Conservation (phyloP, 1,140 invertebrate genomes). For the Drosophila setifemur region DNA sequence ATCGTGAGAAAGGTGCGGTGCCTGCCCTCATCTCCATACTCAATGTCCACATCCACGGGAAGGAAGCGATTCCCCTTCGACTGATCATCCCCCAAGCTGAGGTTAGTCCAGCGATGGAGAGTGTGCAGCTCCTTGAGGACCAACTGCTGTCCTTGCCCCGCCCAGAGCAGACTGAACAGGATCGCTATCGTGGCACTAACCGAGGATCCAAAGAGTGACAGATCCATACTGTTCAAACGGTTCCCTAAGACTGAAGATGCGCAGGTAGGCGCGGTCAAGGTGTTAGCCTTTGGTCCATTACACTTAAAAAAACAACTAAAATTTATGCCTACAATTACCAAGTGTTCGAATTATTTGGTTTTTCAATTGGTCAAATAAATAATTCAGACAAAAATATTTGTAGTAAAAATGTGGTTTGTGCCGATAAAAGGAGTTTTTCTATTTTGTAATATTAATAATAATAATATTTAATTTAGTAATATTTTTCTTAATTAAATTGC, state of each 20-base stretch:
- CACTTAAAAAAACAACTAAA: constrained; percentile 32
- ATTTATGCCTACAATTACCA: background rate
- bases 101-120: constrained; percentile 84
- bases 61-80: constrained; percentile 87
- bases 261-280: constrained; percentile 28
- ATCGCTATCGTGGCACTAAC: constrained; percentile 20
- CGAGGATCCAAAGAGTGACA: constrained; percentile 10
- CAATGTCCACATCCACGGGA: constrained; percentile 89
- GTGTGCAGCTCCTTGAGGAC: constrained; percentile 60
- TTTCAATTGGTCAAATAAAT: too few species aligned
- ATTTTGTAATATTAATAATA: too few species aligned
- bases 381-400: too few species aligned
- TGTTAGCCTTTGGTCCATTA: constrained; percentile 10
- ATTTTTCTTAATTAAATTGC: background rate
- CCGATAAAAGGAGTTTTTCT: too few species aligned
- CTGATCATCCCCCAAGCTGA: constrained; percentile 83
- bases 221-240: constrained; percentile 49
- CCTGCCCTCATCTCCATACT: constrained; percentile 83
- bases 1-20: constrained; percentile 87
- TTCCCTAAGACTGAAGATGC: constrained; percentile 48
- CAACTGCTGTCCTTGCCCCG: constrained; percentile 31
- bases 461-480: background rate
- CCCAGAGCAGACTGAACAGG: constrained; percentile 11
- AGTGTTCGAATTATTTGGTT: too few species aligned
- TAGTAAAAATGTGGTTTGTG: too few species aligned